A percentile compares a stretch with the other conserved stretches of the same genome.
Conservation (phyloP, 2,797 vertebrate genomes). For the Cryptoprocta ferox region DNA sequence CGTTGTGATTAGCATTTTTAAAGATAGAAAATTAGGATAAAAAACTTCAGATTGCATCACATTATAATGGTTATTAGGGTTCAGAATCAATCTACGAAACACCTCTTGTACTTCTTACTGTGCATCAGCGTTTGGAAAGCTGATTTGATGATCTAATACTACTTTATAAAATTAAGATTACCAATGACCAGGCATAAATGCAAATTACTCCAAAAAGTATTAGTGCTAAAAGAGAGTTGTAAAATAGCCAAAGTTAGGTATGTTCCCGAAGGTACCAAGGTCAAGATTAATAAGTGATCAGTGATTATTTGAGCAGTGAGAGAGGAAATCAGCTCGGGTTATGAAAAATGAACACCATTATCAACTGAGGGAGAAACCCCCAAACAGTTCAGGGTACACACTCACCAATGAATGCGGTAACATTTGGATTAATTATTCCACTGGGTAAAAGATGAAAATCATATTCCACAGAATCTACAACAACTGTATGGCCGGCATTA, state of each 20-base stretch:
- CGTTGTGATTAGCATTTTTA: slow-evolving; percentile 30
- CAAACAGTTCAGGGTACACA: slow-evolving; percentile 60
- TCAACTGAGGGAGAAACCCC: not conserved
- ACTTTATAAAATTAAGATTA: not conserved
- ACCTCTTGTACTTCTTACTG: not conserved
- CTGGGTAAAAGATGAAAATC: slow-evolving; percentile 99
- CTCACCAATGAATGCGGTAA: slow-evolving; percentile 97
- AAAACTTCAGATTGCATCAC: not conserved
- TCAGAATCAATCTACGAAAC: slow-evolving; percentile 28
- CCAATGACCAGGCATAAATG: not conserved
- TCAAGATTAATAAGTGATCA: slow-evolving; percentile 1
- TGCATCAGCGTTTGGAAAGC: slow-evolving; percentile 18
- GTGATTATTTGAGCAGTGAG: not conserved
- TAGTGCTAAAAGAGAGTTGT: not conserved
- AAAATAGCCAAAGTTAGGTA: not conserved
- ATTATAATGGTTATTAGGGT: not conserved
- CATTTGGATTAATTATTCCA: slow-evolving; percentile 99
- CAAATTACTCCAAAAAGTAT: not conserved
- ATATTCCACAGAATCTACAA: slow-evolving; percentile 98
- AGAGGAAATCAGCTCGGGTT: slow-evolving; percentile 15
- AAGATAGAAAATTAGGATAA: not conserved
- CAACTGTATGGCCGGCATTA: slow-evolving; percentile 99
- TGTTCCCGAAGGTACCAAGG: not conserved
- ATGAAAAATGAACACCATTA: slow-evolving; percentile 29
- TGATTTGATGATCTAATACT: not conserved